Conservation (phyloP, 2,797 vertebrate genomes). For the Neomorphus geoffroyi region DNA sequence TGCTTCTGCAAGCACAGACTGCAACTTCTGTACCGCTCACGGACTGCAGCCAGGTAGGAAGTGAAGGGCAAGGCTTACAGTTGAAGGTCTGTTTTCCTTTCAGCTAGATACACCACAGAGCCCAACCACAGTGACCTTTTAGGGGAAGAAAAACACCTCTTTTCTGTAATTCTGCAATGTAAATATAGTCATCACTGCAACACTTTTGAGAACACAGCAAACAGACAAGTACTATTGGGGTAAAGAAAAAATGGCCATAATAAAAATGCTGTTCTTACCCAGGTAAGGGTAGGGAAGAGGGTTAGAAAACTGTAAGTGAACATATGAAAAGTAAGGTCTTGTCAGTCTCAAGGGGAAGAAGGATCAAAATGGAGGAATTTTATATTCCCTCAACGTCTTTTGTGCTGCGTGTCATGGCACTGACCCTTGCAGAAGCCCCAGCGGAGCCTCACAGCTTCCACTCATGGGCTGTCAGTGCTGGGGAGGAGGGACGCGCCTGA, state of each 20-base stretch:
- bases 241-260: conserved; percentile 53
- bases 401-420: background rate
- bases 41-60: conserved; percentile 41
- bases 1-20: conserved; percentile 36
- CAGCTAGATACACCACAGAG: conserved; percentile 67
- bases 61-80: conserved; percentile 54
- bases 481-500: background rate
- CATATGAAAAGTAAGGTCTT: conserved; percentile 2
- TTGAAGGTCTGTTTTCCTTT: conserved; percentile 68
- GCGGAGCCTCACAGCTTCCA: background rate
- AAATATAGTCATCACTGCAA: conserved; percentile 70
- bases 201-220: conserved; percentile 64
- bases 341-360: conserved; percentile 8
- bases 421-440: background rate
- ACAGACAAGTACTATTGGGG: conserved; percentile 61
- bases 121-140: conserved; percentile 71
- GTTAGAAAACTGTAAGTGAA: conserved; percentile 35
- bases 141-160: conserved; percentile 68
- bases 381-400: background rate
- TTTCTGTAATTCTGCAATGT: conserved; percentile 71
- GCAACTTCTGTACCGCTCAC: conserved; percentile 22
- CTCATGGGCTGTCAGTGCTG: background rate
- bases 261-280: conserved; percentile 55
- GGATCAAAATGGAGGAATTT: background rate
- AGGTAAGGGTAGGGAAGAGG: conserved; percentile 39